Conservation (phyloP, 1,140 invertebrate genomes). For the Hydropsyche tenuis region DNA sequence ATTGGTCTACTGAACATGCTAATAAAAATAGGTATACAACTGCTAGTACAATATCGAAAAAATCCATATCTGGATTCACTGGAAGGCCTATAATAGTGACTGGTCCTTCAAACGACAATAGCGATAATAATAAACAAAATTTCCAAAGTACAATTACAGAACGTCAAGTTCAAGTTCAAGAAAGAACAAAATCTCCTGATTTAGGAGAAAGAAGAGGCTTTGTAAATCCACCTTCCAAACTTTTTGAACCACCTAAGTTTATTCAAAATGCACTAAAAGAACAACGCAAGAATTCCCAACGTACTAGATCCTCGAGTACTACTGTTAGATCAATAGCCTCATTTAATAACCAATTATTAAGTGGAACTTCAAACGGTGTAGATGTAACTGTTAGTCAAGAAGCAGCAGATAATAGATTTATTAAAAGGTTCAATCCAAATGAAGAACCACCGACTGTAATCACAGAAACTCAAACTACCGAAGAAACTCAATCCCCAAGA, state of each 20-base stretch:
- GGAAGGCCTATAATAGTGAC: conserved; percentile 44
- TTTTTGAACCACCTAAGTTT: conserved; percentile 41
- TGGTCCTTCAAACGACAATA: conserved; percentile 31
- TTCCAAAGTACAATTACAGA: neutral
- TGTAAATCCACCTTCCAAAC: conserved; percentile 39
- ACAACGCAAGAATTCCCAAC: conserved; percentile 1
- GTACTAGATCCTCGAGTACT: conserved; percentile 39
- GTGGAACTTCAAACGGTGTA: neutral
- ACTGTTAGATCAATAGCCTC: conserved; percentile 47
- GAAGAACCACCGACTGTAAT: neutral
- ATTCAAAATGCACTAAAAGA: neutral
- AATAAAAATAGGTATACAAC: conserved; percentile 41
- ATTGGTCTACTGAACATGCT: conserved; percentile 46
- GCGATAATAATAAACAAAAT: neutral
- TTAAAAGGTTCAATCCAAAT: conserved; percentile 60
- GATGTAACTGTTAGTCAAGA: conserved; percentile 10
- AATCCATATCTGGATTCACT: conserved; percentile 22
- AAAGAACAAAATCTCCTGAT: neutral
- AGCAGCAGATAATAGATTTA: conserved; percentile 56
- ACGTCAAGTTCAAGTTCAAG: neutral
- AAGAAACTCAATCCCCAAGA: conserved; percentile 12
- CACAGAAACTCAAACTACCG: neutral
- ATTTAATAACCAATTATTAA: conserved; percentile 46
- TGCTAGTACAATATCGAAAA: conserved; percentile 18
- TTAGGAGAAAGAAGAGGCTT: neutral